Evolutionary conservation across 2,113 vertebrate species (phyloP).

Genomic region (Leucoraja erinaceus): DNA sequence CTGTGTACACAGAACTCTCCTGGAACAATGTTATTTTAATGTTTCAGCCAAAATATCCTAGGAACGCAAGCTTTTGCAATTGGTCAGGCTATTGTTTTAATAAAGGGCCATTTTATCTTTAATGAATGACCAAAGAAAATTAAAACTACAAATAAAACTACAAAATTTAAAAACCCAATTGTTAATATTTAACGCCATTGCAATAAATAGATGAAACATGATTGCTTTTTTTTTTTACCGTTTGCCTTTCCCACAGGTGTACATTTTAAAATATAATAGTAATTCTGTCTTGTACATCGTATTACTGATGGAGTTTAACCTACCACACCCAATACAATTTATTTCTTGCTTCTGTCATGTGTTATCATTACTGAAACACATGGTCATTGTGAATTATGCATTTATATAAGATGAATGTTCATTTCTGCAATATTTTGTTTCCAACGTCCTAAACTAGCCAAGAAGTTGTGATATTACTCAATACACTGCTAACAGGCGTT

Average conservation of each 20-base stretch:
- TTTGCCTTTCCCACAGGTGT: background rate
- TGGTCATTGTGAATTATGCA: slow-evolving; percentile 2
- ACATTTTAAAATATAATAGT: background rate
- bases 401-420: slow-evolving; percentile 4
- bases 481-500: background rate
- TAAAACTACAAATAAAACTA: too few species aligned
- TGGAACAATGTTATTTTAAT: background rate
- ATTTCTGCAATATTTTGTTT: slow-evolving; percentile 29
- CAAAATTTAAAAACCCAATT: background rate
- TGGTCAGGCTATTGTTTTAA: background rate
- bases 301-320: background rate
- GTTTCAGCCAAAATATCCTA: background rate
- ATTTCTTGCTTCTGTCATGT: slow-evolving; percentile 19
- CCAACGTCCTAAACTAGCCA: slow-evolving; percentile 1
- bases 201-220: background rate
- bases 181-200: background rate
- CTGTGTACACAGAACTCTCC: background rate
- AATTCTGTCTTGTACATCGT: background rate
- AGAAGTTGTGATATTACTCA: background rate
- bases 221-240: background rate
- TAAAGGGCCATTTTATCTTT: background rate
- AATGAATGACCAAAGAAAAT: background rate
- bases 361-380: slow-evolving; percentile 6
- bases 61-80: background rate
- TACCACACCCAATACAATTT: background rate